These are phyloP conservation scores for Cryptus viduatorius DNA, from an alignment of 2,888 invertebrate genomes.

Conservation along the genomic window DNA sequence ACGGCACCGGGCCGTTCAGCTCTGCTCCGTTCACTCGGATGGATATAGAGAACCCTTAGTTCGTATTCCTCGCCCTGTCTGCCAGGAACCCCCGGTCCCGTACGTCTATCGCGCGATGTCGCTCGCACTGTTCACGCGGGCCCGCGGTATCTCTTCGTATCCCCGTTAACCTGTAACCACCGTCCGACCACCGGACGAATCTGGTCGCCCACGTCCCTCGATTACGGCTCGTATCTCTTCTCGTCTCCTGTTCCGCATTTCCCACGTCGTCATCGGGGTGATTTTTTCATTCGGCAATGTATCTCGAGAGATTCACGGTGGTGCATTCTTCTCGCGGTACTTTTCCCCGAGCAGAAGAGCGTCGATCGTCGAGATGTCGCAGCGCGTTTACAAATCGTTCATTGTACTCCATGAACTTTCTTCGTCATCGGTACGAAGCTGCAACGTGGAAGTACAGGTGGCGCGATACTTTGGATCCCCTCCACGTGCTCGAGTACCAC, in stretches of 20 bases:
- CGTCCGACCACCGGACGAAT: neutral
- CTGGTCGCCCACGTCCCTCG: neutral
- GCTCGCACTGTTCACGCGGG: constrained; percentile 33
- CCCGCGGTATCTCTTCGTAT: constrained; percentile 2
- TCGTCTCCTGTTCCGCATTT: neutral
- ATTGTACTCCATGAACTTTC: neutral
- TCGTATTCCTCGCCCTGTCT: constrained; percentile 84
- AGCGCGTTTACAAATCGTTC: neutral
- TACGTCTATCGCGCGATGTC: constrained; percentile 24
- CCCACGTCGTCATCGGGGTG: neutral
- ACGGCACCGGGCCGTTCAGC: constrained; percentile 74
- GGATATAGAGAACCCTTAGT: constrained; percentile 84
- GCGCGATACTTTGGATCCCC: constrained; percentile 57
- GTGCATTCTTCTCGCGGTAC: too few species aligned
- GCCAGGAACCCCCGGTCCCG: constrained; percentile 79
- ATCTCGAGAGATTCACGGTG: too few species aligned
- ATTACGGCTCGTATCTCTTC: neutral
- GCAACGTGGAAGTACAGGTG: constrained; percentile 58
- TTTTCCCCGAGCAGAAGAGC: too few species aligned
- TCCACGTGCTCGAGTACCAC: constrained; percentile 67
- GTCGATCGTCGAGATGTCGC: too few species aligned
- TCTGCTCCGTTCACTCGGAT: constrained; percentile 80
- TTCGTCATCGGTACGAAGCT: constrained; percentile 12
- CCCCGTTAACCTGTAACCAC: neutral
- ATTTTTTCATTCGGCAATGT: neutral